Evolutionary conservation across 2,888 invertebrate genomes (phyloP).

Genomic region (Cryptocheilus praepositus): DNA sequence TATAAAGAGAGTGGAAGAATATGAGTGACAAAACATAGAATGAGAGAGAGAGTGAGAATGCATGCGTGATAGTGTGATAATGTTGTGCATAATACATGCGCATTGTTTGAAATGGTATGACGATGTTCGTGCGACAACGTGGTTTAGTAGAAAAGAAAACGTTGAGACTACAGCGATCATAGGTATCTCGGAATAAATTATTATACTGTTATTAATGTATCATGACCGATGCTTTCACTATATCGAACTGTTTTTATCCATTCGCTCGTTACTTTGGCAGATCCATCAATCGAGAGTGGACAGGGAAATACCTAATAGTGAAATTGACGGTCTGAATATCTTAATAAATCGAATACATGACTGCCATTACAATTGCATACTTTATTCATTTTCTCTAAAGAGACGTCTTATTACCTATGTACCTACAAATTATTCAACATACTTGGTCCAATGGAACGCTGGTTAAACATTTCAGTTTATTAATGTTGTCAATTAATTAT

Average conservation of each 20-base stretch:
- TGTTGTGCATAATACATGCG: constrained; percentile 49
- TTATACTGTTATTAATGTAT: constrained; percentile 59
- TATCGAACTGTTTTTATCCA: constrained; percentile 37
- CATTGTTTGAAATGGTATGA: constrained; percentile 38
- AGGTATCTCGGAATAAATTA: constrained; percentile 52
- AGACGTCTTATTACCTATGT: too few species aligned
- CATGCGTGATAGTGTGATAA: neutral
- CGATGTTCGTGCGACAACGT: constrained; percentile 33
- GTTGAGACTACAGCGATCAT: constrained; percentile 48
- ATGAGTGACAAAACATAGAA: neutral
- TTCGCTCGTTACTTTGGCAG: constrained; percentile 15
- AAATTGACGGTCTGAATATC: constrained; percentile 54
- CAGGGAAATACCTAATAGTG: constrained; percentile 40
- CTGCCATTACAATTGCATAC: constrained; percentile 47
- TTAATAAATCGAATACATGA: constrained; percentile 58
- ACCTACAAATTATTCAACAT: too few species aligned
- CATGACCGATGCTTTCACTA: constrained; percentile 51
- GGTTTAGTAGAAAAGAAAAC: constrained; percentile 42
- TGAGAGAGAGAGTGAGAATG: too few species aligned
- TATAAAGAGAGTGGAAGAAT: neutral
- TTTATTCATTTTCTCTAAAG: constrained; percentile 13
- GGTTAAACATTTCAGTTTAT: too few species aligned
- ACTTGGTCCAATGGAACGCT: too few species aligned
- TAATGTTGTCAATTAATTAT: neutral
- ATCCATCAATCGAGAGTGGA: constrained; percentile 21